A percentile compares a stretch with the other conserved stretches of the same genome.
Evolutionary conservation across 2,888 invertebrate genomes (phyloP).

Genomic region (Cephus nigrinus): DNA sequence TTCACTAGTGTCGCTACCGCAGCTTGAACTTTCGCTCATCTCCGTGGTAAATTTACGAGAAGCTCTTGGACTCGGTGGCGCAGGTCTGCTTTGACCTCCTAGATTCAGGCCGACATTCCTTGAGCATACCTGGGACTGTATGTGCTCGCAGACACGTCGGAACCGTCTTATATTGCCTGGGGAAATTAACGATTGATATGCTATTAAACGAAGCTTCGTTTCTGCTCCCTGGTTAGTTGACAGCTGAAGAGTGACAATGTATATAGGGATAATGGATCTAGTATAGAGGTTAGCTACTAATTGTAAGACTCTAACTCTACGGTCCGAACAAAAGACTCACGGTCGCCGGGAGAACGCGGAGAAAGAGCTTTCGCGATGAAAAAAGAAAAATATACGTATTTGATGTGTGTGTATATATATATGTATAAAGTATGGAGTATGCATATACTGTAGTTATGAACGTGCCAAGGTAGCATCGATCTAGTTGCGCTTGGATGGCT

Average conservation of each 20-base stretch:
- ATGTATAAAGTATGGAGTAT: constrained; percentile 23
- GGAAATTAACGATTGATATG: constrained; percentile 23
- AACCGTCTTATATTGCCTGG: constrained; percentile 94
- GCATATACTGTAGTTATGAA: constrained; percentile 19
- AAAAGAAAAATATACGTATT: background rate
- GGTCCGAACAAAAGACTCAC: background rate
- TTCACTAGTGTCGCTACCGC: constrained; percentile 77
- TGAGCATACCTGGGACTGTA: constrained; percentile 84
- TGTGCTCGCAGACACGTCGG: constrained; percentile 95
- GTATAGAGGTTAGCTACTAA: background rate
- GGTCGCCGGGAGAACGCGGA: no score
- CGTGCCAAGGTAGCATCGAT: constrained; percentile 57
- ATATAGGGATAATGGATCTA: background rate
- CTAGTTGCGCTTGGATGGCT: constrained; percentile 53
- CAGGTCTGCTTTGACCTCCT: constrained; percentile 60
- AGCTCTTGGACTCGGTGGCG: constrained; percentile 75
- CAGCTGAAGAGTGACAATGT: background rate
- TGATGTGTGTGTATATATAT: constrained; percentile 13
- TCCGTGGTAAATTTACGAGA: constrained; percentile 75
- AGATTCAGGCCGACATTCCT: constrained; percentile 58
- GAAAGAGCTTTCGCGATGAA: background rate
- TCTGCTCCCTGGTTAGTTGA: background rate
- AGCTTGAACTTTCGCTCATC: constrained; percentile 77
- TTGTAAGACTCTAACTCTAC: background rate
- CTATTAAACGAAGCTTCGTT: constrained; percentile 1